Base-by-base conservation (phyloP, 2,113 vertebrate species). In the Hippocampus mohnikei region DNA sequence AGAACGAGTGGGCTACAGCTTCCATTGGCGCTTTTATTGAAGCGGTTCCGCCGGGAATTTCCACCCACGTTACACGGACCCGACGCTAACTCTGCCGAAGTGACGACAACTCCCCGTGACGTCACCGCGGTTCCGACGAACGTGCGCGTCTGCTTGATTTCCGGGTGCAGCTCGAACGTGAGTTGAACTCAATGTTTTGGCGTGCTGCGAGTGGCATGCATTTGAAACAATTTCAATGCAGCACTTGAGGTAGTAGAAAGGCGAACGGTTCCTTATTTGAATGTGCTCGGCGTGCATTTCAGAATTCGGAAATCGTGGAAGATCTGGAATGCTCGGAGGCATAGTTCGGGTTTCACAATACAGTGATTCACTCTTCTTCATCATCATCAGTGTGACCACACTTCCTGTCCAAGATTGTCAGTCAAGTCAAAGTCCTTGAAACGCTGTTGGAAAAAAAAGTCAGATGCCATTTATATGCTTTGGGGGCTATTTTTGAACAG, bases 11-110 rank as follows among this genome's bases (percentile, higher is more conserved):
- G 27, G 1, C 2, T 46, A 65, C 21, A 56, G 65, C 62, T 74
- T 73, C 85, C 84, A 88, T 89, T 79, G 72, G 83, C n/a, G 16
- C n/a, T 20, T 0, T 15, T 50, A 67, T 79, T 87, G 77, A 85
- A 83, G 84, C 1, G 3, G 29, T 15, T 66, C 11, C 11, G 0
- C 13, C 12, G 80, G 81, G 81, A 62, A 33, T 86, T 88, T 27
- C 86, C 84, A 16, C 21, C 8, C 8, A 16, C 15, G 13, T 6
- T 13, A 23, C 9, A 9, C 46, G 58, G 21, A 23, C n/a, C 7
- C 29, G 27, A 23, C 33, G 42, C 60, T 5, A 42, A 7, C 44
- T 70, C 71, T 65, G 62, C 50, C 70, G 41, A 62, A 76, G 71
- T 80, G 67, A 58, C 48, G 70, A 70, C 62, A 44, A 16, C 23